Evolutionary conservation across 2,888 invertebrate genomes (phyloP).

Genomic region (Mylabris sibirica): DNA sequence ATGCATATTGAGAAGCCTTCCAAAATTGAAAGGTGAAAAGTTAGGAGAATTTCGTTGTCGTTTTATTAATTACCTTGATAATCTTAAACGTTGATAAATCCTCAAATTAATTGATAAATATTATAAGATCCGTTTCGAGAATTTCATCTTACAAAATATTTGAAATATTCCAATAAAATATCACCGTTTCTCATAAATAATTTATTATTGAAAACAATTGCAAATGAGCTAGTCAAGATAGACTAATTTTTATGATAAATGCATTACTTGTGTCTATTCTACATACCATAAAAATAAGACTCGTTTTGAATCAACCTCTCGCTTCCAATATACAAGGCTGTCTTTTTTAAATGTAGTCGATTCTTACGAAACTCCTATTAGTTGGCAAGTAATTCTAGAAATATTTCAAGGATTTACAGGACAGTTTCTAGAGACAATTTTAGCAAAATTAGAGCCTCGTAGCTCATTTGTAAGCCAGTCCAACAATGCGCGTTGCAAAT

Average conservation of each 20-base stretch:
- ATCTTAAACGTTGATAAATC: conserved; percentile 1
- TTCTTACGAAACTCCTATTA: no score
- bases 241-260: conserved; percentile 19
- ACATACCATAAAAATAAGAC: conserved; percentile 11
- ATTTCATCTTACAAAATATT: conserved; percentile 8
- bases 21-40: neutral
- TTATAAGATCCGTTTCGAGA: neutral
- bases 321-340: no score
- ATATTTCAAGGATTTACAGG: no score
- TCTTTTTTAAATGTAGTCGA: no score
- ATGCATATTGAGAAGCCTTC: no score
- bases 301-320: neutral
- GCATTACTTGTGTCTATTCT: conserved; percentile 5
- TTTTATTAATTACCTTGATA: neutral
- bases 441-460: no score
- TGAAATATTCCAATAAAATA: conserved; percentile 1
- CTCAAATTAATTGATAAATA: conserved; percentile 1
- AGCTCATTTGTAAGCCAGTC: no score
- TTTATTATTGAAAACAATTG: conserved; percentile 8
- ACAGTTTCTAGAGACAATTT: no score
- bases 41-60: neutral
- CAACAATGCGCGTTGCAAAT: no score
- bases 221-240: conserved; percentile 16
- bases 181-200: neutral
- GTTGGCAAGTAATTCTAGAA: no score